Evolutionary conservation across 1,140 invertebrate genomes (phyloP).

Genomic region (Drosophila mauritiana): DNA sequence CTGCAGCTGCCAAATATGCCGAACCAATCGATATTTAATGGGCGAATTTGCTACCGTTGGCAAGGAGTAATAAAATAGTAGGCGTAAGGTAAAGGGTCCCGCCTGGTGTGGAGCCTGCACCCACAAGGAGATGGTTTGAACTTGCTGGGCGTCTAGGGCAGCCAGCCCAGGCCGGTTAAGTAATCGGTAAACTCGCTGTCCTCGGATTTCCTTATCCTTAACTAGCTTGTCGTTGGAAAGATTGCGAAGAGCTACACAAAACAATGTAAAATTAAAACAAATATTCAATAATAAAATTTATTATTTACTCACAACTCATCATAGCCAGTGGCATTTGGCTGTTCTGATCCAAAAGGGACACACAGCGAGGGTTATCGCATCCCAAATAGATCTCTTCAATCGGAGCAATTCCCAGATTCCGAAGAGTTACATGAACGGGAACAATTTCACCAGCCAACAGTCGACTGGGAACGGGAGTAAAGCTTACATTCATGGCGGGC

Average conservation of each 20-base stretch:
- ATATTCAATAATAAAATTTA: neutral
- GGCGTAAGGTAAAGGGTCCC: conserved; percentile 87
- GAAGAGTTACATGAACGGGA: conserved; percentile 87
- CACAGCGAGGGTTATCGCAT: conserved; percentile 86
- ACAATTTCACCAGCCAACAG: conserved; percentile 90
- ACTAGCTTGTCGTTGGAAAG: conserved; percentile 81
- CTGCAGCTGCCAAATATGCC: conserved; percentile 89
- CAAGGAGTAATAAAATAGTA: conserved; percentile 91
- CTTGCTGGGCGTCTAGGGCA: conserved; percentile 86
- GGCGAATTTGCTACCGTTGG: conserved; percentile 80
- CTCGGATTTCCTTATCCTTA: conserved; percentile 85
- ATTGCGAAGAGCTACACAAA: conserved; percentile 64
- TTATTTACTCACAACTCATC: conserved; percentile 76
- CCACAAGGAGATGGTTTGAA: conserved; percentile 88
- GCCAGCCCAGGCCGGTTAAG: conserved; percentile 79
- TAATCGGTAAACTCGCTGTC: conserved; percentile 86
- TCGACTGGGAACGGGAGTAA: conserved; percentile 87
- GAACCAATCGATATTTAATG: conserved; percentile 88
- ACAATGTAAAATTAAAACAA: neutral
- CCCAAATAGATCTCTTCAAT: conserved; percentile 88
- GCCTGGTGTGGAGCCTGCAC: conserved; percentile 88
- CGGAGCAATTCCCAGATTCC: conserved; percentile 88
- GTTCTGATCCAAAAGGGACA: conserved; percentile 86
- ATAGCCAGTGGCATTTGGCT: conserved; percentile 63
- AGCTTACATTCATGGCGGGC: conserved; percentile 91